phyloP scores from a whole-genome alignment of 2,113 vertebrate genomes.

The Tauraco erythrolophus region DNA sequence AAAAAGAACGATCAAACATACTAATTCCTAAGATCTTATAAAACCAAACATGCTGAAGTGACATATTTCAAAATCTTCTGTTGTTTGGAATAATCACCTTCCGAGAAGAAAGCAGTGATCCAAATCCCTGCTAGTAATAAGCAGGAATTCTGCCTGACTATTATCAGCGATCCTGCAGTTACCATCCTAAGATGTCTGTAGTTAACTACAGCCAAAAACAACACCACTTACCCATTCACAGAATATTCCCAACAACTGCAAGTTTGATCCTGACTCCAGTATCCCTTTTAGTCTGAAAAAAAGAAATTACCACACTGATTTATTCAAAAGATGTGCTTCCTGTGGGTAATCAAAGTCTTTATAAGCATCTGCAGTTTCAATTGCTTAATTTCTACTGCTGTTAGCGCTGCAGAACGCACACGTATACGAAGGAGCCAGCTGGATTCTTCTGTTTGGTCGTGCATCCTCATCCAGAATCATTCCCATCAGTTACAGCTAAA shows the following conservation, averaged over 20 bases:
- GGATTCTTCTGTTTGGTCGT: not conserved
- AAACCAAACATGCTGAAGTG: not conserved
- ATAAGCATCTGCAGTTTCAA: conserved; percentile 26
- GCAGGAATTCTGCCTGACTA: conserved; percentile 5
- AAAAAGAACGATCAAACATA: not conserved
- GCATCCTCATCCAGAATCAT: not conserved
- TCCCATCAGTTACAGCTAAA: conserved; percentile 13
- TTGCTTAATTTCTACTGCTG: not conserved
- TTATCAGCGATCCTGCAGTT: conserved; percentile 41
- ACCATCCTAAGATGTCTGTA: conserved; percentile 15
- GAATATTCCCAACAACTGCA: conserved; percentile 40
- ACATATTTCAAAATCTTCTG: not conserved
- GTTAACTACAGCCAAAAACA: conserved; percentile 44
- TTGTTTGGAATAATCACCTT: not conserved
- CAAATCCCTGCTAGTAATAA: conserved; percentile 33
- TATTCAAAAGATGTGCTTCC: conserved; percentile 53
- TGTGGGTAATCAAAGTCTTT: conserved; percentile 55
- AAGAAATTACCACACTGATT: conserved; percentile 46
- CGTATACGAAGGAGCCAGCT: conserved; percentile 11
- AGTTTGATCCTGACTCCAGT: conserved; percentile 59
- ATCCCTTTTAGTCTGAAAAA: conserved; percentile 13
- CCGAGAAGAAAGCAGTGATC: conserved; percentile 15
- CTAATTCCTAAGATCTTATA: not conserved
- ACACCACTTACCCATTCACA: conserved; percentile 24
- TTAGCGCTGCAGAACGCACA: conserved; percentile 4